Evolutionary conservation across 2,797 vertebrate species (phyloP).

Genomic region (Chanos chanos): DNA sequence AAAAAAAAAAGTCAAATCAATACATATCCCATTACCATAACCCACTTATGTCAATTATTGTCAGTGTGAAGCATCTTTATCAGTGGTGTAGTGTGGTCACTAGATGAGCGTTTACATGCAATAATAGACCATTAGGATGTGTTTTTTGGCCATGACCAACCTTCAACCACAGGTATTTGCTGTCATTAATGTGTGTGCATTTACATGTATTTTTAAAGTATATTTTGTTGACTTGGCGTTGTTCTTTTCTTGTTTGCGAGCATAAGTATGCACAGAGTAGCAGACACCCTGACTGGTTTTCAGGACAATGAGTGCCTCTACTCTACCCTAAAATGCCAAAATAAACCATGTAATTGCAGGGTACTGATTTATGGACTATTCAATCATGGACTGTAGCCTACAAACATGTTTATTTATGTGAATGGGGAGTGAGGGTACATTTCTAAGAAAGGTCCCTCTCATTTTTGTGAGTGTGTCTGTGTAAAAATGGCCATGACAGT

Average conservation of each 20-base stretch:
- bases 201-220: not conserved
- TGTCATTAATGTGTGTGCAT: not conserved
- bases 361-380: slow-evolving; percentile 26
- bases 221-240: no score
- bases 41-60: slow-evolving; percentile 54
- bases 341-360: slow-evolving; percentile 8
- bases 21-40: slow-evolving; percentile 55
- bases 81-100: slow-evolving; percentile 30
- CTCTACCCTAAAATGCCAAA: slow-evolving; percentile 9
- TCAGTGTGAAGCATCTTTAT: slow-evolving; percentile 40
- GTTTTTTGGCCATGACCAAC: not conserved
- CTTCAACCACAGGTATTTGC: not conserved
- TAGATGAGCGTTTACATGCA: slow-evolving; percentile 26
- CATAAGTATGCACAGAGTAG: no score
- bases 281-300: no score
- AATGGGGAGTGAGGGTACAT: slow-evolving; percentile 12
- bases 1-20: slow-evolving; percentile 52
- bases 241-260: not conserved
- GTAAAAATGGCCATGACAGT: no score
- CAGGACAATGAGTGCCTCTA: slow-evolving; percentile 21
- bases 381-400: slow-evolving; percentile 23
- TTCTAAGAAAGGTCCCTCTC: no score
- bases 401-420: slow-evolving; percentile 36
- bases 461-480: not conserved
- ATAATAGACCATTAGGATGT: slow-evolving; percentile 26